phyloP scores from a whole-genome alignment of 2,113 vertebrate species.

The Sus scrofa region T2T-Sscrofa CM000820.6:11742501-11743000 shows the following conservation, averaged over 20 bases:
- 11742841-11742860: neutral
- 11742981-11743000: neutral
- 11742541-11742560: neutral
- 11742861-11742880: neutral
- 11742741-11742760: neutral
- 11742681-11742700: neutral
- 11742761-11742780: conserved; percentile 33
- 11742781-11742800: neutral
- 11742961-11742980: neutral
- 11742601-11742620: neutral
- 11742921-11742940: neutral
- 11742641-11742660: conserved; percentile 5
- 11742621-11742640: neutral
- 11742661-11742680: neutral
- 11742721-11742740: neutral
- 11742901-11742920: neutral
- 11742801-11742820: neutral
- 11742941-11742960: conserved; percentile 17
- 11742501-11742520: conserved; percentile 9
- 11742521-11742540: neutral
- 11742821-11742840: conserved; percentile 4
- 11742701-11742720: neutral
- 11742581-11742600: neutral
- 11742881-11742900: neutral
- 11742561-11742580: neutral